Conservation (phyloP, 1,140 invertebrate genomes). For the Lutraria rhynchaena region DNA sequence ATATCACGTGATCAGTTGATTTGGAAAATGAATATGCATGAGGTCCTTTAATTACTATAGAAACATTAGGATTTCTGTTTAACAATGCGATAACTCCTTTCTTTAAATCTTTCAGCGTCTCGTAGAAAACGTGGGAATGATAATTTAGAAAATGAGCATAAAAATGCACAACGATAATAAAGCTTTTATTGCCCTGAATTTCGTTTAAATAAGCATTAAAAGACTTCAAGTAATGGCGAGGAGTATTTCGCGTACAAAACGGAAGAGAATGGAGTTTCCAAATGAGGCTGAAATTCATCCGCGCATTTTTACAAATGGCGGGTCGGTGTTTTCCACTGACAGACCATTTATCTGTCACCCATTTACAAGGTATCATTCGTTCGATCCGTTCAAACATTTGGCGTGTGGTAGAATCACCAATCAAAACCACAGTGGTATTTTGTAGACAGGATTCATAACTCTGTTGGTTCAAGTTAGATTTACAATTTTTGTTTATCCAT, state of each 20-base stretch:
- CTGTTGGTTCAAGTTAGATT: not conserved
- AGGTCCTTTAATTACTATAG: slow-evolving; percentile 41
- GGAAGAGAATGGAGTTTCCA: slow-evolving; percentile 42
- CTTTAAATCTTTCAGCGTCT: slow-evolving; percentile 26
- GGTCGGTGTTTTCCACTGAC: slow-evolving; percentile 32
- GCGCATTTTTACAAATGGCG: not conserved
- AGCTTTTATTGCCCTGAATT: not conserved
- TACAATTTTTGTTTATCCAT: slow-evolving; percentile 31
- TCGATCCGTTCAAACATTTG: slow-evolving; percentile 33
- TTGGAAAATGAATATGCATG: slow-evolving; percentile 46
- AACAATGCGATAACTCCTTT: slow-evolving; percentile 7
- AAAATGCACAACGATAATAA: slow-evolving; percentile 25
- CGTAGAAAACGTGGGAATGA: slow-evolving; percentile 41
- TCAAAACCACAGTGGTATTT: slow-evolving; percentile 14
- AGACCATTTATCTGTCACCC: slow-evolving; percentile 37
- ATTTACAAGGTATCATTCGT: slow-evolving; percentile 20
- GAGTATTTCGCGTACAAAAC: slow-evolving; percentile 38
- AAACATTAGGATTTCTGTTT: not conserved
- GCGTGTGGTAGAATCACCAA: slow-evolving; percentile 48
- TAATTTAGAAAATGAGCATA: slow-evolving; percentile 34
- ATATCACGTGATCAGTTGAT: slow-evolving; percentile 31
- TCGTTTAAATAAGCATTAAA: slow-evolving; percentile 24
- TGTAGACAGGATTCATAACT: slow-evolving; percentile 1
- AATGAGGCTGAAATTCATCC: slow-evolving; percentile 15
- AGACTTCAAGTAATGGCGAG: slow-evolving; percentile 32